Evolutionary conservation across 2,888 invertebrate genomes (phyloP).

Genomic region (Watsonalla binaria): DNA sequence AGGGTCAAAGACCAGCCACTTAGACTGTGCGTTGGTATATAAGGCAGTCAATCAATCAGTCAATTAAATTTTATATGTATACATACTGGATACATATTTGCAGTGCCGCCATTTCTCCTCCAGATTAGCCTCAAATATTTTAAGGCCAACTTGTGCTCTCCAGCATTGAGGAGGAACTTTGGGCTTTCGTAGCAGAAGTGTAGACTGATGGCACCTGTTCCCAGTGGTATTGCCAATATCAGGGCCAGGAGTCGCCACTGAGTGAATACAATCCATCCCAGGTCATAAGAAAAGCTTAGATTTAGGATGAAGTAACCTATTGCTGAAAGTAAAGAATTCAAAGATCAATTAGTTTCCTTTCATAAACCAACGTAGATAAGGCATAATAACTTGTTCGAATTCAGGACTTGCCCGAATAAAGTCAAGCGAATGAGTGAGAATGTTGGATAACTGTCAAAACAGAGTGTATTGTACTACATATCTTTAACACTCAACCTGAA

Average conservation of each 20-base stretch:
- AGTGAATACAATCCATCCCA: slow-evolving; percentile 29
- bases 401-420: too few species aligned
- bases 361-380: too few species aligned
- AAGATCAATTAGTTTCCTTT: too few species aligned
- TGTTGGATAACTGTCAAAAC: too few species aligned
- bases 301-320: slow-evolving; percentile 30
- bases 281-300: slow-evolving; percentile 23
- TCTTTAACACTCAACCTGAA: too few species aligned
- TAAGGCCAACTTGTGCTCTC: slow-evolving; percentile 77
- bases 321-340: slow-evolving; percentile 15
- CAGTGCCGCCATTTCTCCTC: slow-evolving; percentile 60
- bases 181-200: slow-evolving; percentile 83
- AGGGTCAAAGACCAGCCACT: too few species aligned
- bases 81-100: not conserved
- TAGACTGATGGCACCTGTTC: slow-evolving; percentile 72
- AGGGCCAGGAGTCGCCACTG: slow-evolving; percentile 45
- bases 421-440: too few species aligned
- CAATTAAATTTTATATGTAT: not conserved
- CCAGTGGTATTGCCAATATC: slow-evolving; percentile 71
- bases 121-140: slow-evolving; percentile 76
- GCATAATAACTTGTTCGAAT: too few species aligned
- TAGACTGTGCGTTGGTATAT: too few species aligned
- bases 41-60: not conserved
- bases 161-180: slow-evolving; percentile 81
- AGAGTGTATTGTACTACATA: too few species aligned